A percentile compares a stretch with the other conserved stretches of the same genome.
Evolutionary conservation across 2,888 invertebrate species (phyloP).

Genomic region (Melinaea menophilus): DNA sequence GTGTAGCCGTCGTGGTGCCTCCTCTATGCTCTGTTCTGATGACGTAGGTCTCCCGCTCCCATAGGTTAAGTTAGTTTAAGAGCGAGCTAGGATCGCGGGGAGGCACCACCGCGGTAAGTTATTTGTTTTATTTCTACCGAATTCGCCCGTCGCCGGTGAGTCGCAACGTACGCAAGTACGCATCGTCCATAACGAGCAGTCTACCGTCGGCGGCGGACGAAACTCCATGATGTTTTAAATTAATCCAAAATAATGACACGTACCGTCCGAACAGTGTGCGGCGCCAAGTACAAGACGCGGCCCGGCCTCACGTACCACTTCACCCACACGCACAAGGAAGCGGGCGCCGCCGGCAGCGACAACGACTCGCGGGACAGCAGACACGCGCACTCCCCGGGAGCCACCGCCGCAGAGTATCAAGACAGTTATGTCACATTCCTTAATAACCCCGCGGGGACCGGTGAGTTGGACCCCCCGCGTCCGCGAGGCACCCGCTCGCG

Average conservation of each 20-base stretch:
- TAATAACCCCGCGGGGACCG: conserved; percentile 74
- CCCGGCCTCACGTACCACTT: conserved; percentile 97
- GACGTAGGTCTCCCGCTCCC: conserved; percentile 56
- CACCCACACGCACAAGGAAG: conserved; percentile 90
- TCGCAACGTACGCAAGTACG: too few species aligned
- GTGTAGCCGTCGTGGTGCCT: conserved; percentile 72
- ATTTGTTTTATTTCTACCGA: background rate
- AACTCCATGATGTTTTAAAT: background rate
- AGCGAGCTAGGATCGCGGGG: conserved; percentile 63
- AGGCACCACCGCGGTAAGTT: conserved; percentile 73
- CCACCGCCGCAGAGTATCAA: conserved; percentile 73
- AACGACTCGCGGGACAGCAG: conserved; percentile 45
- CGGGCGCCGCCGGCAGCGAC: conserved; percentile 58
- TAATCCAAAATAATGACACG: background rate
- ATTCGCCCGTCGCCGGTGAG: background rate
- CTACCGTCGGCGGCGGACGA: too few species aligned
- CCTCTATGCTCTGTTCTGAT: conserved; percentile 75
- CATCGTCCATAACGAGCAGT: too few species aligned
- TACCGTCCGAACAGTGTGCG: conserved; percentile 82
- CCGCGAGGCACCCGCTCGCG: conserved; percentile 20
- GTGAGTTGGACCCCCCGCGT: conserved; percentile 39
- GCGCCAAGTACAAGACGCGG: conserved; percentile 97
- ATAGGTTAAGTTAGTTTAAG: conserved; percentile 23
- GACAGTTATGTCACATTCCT: conserved; percentile 83
- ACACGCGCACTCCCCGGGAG: conserved; percentile 38